Conservation (phyloP, 2,888 invertebrate genomes). For the Phyllotreta striolata region DNA sequence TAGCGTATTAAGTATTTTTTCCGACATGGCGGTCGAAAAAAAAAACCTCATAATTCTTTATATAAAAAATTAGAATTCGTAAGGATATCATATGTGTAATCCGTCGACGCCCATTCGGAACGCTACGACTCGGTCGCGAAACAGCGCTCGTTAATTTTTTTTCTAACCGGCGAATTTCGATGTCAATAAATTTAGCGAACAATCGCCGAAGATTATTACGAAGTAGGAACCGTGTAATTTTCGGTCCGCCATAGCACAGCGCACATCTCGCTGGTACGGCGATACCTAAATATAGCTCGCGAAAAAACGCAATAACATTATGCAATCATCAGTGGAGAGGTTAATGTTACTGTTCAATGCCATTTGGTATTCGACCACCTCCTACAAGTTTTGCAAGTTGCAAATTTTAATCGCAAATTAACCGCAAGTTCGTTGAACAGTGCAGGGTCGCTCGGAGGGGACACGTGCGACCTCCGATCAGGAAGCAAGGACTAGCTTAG, state of each 20-base stretch:
- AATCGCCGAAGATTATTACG: conserved; percentile 5
- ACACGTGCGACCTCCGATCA: conserved; percentile 35
- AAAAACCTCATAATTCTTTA: too few species aligned
- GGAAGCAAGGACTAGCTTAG: conserved; percentile 20
- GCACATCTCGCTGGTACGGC: conserved; percentile 4
- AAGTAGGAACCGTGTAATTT: conserved; percentile 14
- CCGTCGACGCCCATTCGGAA: too few species aligned
- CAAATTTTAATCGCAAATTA: conserved; percentile 41
- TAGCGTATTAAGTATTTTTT: too few species aligned
- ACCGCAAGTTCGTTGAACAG: conserved; percentile 42
- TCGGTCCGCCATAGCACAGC: conserved; percentile 6
- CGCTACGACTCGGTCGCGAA: background rate
- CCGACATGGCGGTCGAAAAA: too few species aligned
- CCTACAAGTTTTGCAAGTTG: conserved; percentile 45
- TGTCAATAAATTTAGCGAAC: conserved; percentile 20
- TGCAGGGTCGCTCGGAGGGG: conserved; percentile 33
- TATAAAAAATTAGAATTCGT: too few species aligned
- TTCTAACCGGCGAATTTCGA: conserved; percentile 9
- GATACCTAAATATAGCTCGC: conserved; percentile 35
- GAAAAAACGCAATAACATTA: conserved; percentile 51
- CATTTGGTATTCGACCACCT: conserved; percentile 43
- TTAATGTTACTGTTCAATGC: conserved; percentile 51
- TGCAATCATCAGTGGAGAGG: conserved; percentile 52
- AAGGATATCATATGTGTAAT: too few species aligned
- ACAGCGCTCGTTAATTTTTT: conserved; percentile 15